A percentile compares a stretch with the other conserved stretches of the same genome.
These are phyloP conservation scores for Drosophila subobscura DNA, from an alignment of 1,140 invertebrate species.

Conservation along the genomic window DNA sequence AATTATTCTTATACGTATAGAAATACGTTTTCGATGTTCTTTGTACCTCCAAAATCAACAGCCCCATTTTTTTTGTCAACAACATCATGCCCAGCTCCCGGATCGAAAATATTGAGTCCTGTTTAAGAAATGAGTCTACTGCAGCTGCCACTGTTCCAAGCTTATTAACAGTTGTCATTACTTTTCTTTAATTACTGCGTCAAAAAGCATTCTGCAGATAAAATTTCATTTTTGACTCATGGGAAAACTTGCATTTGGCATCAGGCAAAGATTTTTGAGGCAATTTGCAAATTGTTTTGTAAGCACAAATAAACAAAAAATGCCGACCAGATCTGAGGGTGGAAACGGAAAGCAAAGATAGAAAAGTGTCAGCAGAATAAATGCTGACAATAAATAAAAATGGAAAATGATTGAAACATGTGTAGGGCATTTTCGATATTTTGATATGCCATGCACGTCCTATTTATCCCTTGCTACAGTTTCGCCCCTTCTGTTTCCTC, in stretches of 20 bases:
- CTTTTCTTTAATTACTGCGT: conserved; percentile 72
- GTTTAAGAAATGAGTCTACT: conserved; percentile 62
- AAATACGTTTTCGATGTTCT: no score
- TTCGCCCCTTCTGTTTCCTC: not conserved
- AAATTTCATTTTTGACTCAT: conserved; percentile 39
- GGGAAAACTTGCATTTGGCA: conserved; percentile 37
- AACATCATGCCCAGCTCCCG: no score
- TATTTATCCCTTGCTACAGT: not conserved
- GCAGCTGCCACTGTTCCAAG: conserved; percentile 41
- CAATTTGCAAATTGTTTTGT: conserved; percentile 82
- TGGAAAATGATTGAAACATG: conserved; percentile 81
- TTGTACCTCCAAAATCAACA: no score
- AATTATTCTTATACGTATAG: no score
- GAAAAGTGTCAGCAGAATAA: conserved; percentile 79
- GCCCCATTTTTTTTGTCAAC: no score
- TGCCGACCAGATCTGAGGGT: no score
- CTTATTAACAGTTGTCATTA: conserved; percentile 64
- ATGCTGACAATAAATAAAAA: conserved; percentile 81
- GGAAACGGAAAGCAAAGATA: not conserved
- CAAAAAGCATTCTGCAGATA: conserved; percentile 49
- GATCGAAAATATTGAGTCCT: conserved; percentile 59
- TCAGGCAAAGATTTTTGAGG: conserved; percentile 48
- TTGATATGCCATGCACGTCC: conserved; percentile 74
- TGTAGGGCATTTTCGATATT: conserved; percentile 61
- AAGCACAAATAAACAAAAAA: conserved; percentile 49